Evolutionary conservation across 2,888 invertebrate genomes (phyloP).

Genomic region (Bedellia somnulentella): DNA sequence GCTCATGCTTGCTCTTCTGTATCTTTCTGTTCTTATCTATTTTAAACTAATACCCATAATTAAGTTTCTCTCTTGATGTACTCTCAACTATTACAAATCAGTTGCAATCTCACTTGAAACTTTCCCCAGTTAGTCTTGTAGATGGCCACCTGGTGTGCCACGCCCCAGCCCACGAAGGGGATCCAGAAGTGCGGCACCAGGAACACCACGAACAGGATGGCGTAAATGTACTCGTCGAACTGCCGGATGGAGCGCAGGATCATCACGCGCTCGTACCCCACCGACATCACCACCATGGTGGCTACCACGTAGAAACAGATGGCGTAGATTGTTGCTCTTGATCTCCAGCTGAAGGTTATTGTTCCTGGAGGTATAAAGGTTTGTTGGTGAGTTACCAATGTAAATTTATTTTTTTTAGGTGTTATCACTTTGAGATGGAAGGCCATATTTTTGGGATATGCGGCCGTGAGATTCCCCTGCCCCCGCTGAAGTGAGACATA

Average conservation of each 20-base stretch:
- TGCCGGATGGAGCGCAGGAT: slow-evolving; percentile 63
- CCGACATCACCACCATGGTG: slow-evolving; percentile 58
- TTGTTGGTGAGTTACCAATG: too few species aligned
- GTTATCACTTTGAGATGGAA: too few species aligned
- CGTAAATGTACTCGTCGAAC: slow-evolving; percentile 72
- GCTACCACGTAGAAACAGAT: slow-evolving; percentile 64
- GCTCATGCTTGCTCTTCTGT: too few species aligned
- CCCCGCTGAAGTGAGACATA: too few species aligned
- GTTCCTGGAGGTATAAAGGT: slow-evolving; percentile 26
- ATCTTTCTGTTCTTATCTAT: too few species aligned
- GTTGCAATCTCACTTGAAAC: slow-evolving; percentile 55
- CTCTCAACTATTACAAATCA: too few species aligned
- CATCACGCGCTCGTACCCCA: slow-evolving; percentile 64
- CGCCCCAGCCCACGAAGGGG: slow-evolving; percentile 71
- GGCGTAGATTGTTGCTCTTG: slow-evolving; percentile 66
- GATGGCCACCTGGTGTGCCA: slow-evolving; percentile 67
- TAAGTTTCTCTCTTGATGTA: too few species aligned
- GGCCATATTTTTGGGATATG: too few species aligned
- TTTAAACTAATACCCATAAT: too few species aligned
- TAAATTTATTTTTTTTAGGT: too few species aligned
- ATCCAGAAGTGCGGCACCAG: slow-evolving; percentile 72
- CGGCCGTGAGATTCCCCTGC: too few species aligned
- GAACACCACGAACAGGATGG: slow-evolving; percentile 67
- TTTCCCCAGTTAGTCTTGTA: slow-evolving; percentile 71
- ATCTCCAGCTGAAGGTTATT: slow-evolving; percentile 67